Evolutionary conservation across 35 echinoderm and acorn worm genomes (phyloP), one percentile per base, ranked within the genome.

Genomic region (Ophiothrix spiculata): DNA sequence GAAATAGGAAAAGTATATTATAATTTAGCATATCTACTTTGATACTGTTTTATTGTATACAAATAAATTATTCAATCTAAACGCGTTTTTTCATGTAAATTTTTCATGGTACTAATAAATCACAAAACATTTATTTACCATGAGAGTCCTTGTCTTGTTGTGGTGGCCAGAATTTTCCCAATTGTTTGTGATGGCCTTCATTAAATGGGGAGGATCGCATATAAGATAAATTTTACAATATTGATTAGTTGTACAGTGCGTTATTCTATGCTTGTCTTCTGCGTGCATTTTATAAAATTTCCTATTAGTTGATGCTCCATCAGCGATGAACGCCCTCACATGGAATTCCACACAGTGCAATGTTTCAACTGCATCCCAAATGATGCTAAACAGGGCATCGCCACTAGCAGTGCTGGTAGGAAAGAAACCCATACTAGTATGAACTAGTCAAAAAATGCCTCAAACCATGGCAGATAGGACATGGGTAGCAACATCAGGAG

Each of bases 141-240:
- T 35, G 23, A 88, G 36, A 15, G 19, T 81, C 34, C 77, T 88
- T 12, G 75, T 88, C 35, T 81, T 88, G 19, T 77, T 83, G 73
- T 88, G 80, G 73, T 86, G 91, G 4, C 84, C 84, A 40, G 85
- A 88, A 39, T 88, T 88, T 33, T 80, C 86, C 39, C 39, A 88
- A 78, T 79, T 80, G 54, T 88, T 88, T 42, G 77, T 49, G 19
- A 56, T 36, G 4, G 79, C 82, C 74, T 89, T 89, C 21, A 89
- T 75, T 3, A 89, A 37, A 89, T 89, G 87, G 0, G 56, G 87
- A 12, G 34, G 45, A 82, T 89, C 87, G 13, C 77, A 64, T 19
- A 89, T 29, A 31, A 89, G 76, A 29, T 38, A 89, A 49, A 89
- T 2, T 69, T 78, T 36, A 46, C 36, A 28, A 11, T 29, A 38